Evolutionary conservation across 2,113 vertebrate species (phyloP), one percentile per base, ranked within the genome.

Genomic region (Dipodomys merriami): DNA sequence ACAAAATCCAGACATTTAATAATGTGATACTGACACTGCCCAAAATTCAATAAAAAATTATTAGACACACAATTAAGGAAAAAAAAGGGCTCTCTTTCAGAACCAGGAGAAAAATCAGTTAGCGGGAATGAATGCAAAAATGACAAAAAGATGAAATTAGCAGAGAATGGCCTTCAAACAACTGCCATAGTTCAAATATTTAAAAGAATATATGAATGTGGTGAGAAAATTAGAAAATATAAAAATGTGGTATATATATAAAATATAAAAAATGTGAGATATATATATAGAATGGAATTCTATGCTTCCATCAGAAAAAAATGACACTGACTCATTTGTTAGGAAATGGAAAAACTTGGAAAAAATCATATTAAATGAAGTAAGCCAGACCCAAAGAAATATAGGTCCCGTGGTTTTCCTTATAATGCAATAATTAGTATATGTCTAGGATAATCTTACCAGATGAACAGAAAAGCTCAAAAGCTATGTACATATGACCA

Each of bases 131-230:
- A 79, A 72, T 7, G 29, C 6, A 93, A 12, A 85, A 27, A 30
- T 93, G 53, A 88, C 33, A 93, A 60, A 46, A n/a, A 82, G 53
- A 91, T 73, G 30, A 35, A 65, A 88, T 95, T 72, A 72, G 19
- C 30, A 71, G 25, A 76, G 13, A 84, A 88, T 2, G 6, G 18
- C 15, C 15, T 57, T 16, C 53, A 57, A 57, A 57, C 53, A 57
- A 57, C 53, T 57, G 53, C 53, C 53, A 85, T n/a, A 60, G 64
- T 23, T 94, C 29, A 44, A 57, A 25, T 20, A 88, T 90, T 53
- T 46, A 19, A 29, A 57, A 12, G 39, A 85, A 91, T 82, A 15
- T 13, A 69, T n/a, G 9, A 91, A 85, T 16, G 18, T 18, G 90
- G 9, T n/a, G 60, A 85, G 53, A 83, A 15, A 82, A 73, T 62